Conservation (phyloP, 2,113 vertebrate genomes). For the Brachirus orientalis region DNA sequence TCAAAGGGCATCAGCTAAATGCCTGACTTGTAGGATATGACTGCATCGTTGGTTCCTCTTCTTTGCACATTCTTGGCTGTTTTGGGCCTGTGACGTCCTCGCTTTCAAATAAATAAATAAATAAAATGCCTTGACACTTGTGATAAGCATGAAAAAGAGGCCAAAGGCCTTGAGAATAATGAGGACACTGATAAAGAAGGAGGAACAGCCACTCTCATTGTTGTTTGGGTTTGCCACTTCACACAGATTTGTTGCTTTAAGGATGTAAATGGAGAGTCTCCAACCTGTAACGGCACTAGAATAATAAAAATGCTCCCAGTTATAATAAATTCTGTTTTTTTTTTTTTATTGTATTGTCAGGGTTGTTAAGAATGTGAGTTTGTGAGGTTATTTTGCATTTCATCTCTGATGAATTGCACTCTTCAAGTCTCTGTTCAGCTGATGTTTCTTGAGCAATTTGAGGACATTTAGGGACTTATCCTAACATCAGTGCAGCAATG, state of each 20-base stretch:
- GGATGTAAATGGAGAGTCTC: neutral
- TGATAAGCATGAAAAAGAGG: neutral
- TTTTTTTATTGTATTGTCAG: neutral
- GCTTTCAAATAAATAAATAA: slow-evolving; percentile 1
- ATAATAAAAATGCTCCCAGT: neutral
- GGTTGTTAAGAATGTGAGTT: neutral
- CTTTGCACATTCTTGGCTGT: too few relatives aligned
- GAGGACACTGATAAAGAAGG: slow-evolving; percentile 32
- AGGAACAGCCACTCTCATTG: slow-evolving; percentile 32
- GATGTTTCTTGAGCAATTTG: neutral
- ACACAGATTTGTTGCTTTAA: neutral
- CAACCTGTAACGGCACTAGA: too few relatives aligned
- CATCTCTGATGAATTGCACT: neutral
- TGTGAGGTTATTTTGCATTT: neutral
- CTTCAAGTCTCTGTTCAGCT: neutral
- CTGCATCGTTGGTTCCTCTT: neutral
- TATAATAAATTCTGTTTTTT: too few relatives aligned
- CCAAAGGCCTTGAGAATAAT: slow-evolving; percentile 36
- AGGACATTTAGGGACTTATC: neutral
- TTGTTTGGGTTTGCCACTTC: slow-evolving; percentile 11
- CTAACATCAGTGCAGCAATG: neutral
- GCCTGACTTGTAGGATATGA: too few relatives aligned
- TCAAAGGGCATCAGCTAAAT: slow-evolving; percentile 1
- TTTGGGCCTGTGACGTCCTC: neutral
- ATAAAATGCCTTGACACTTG: neutral